Base-by-base conservation (phyloP, 2,888 invertebrate species). In the Bugulina stolonifera region DNA sequence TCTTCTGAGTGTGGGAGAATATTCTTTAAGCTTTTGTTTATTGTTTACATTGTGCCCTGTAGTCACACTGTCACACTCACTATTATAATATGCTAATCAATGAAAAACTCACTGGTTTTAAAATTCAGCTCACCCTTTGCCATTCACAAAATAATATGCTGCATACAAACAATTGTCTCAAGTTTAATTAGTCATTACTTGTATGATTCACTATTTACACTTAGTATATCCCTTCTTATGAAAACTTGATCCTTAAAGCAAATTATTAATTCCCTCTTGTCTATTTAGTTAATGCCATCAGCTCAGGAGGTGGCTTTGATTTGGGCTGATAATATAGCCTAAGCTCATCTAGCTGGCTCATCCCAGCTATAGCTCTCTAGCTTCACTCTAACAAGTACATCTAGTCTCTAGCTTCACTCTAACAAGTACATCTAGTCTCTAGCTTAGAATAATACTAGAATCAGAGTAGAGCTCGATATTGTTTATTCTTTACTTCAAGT, bases 1-100 rank as follows among this genome's bases (percentile, higher is more conserved):
- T 5, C 43, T 43, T 43, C 43, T 43, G 18, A 43, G 43, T 57
- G 27, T 57, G 57, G n/a, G 57, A 57, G 57, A 57, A 57, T 5
- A 23, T 27, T 23, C 57, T 27, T 23, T 57, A 5, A 57, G 57
- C 57, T 57, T 27, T 57, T 57, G 57, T 57, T 25, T 57, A 57
- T 57, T 57, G 43, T 43, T 43, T 43, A 43, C 43, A 43, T 18
- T 10, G 43, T 18, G 10, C 5, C 5, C 10, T 43, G 5, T 18
- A 43, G 43, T 43, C 43, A 43, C 10, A 43, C 43, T 43, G 5
- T 18, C 18, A 43, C 18, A n/a, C n/a, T n/a, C n/a, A n/a, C n/a
- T n/a, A n/a, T n/a, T n/a, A n/a, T n/a, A n/a, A n/a, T n/a, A n/a
- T n/a, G n/a, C 43, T 43, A 43, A 43, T 43, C 43, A 43, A 43